These are phyloP conservation scores for Pyralis farinalis DNA, from an alignment of 2,888 invertebrate genomes.

Conservation along the genomic window DNA sequence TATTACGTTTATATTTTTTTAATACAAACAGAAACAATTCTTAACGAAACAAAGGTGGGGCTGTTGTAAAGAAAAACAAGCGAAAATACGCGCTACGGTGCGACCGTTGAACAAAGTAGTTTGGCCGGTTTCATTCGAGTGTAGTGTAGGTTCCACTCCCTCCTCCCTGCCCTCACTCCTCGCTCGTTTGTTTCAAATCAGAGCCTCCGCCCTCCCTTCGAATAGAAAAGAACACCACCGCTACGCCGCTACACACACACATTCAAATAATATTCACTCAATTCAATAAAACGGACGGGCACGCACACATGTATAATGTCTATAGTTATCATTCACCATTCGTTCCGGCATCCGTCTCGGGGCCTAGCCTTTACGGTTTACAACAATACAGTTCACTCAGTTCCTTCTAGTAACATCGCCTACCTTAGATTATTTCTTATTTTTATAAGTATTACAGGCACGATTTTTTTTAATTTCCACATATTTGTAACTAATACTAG, in stretches of 20 bases:
- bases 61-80: conserved; percentile 54
- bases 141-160: conserved; percentile 36
- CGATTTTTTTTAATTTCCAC: too few relatives aligned
- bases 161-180: conserved; percentile 44
- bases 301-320: conserved; percentile 9
- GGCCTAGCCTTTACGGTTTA: too few relatives aligned
- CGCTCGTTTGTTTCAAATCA: conserved; percentile 28
- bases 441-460: too few relatives aligned
- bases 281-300: not conserved
- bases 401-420: too few relatives aligned
- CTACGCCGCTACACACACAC: conserved; percentile 19
- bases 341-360: too few relatives aligned
- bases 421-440: too few relatives aligned
- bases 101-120: conserved; percentile 77
- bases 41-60: conserved; percentile 73
- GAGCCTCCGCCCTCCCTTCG: conserved; percentile 50
- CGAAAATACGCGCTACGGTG: conserved; percentile 62
- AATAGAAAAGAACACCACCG: conserved; percentile 18
- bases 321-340: not conserved
- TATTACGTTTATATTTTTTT: conserved; percentile 12
- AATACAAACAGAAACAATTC: conserved; percentile 39
- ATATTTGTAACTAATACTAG: too few relatives aligned
- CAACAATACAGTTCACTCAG: too few relatives aligned
- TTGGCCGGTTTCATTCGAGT: conserved; percentile 64
- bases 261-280: conserved; percentile 1